A percentile compares a stretch with the other conserved stretches of the same genome.
These are phyloP conservation scores for Cebus imitator DNA, from an alignment of 2,113 vertebrate genomes.

Conservation along the genomic window DNA sequence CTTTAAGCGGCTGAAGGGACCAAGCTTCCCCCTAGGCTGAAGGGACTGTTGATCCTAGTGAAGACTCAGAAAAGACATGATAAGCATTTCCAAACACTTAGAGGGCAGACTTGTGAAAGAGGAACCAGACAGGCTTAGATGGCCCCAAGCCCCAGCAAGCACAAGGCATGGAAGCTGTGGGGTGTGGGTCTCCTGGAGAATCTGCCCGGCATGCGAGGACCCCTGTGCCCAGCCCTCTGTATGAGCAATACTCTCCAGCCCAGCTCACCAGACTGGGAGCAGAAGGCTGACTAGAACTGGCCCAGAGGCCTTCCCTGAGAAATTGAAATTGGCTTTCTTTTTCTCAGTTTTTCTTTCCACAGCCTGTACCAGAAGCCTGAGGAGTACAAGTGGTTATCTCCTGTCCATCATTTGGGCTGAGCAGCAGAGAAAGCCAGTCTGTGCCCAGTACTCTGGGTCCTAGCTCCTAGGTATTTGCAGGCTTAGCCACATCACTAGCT, in stretches of 20 bases:
- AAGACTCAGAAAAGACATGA: background rate
- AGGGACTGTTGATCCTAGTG: background rate
- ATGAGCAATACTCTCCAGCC: no score
- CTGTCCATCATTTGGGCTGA: background rate
- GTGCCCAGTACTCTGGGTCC: background rate
- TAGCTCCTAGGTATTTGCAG: background rate
- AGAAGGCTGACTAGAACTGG: background rate
- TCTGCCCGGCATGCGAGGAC: no score
- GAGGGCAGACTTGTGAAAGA: background rate
- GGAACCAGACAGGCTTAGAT: background rate
- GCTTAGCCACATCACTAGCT: background rate
- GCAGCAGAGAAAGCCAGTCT: background rate
- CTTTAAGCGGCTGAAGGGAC: background rate
- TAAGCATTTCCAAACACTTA: background rate
- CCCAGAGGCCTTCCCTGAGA: background rate
- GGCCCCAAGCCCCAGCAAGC: background rate
- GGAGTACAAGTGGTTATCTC: background rate
- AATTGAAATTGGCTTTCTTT: background rate
- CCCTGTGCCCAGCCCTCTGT: background rate
- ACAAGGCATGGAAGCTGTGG: fast-evolving
- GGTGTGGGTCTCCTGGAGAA: background rate
- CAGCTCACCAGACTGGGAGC: background rate
- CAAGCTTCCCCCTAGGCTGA: background rate
- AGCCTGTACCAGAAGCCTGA: background rate
- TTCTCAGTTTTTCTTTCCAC: background rate